phyloP scores from a whole-genome alignment of 2,113 vertebrate genomes.

The Entomyzon cyanotis region DNA sequence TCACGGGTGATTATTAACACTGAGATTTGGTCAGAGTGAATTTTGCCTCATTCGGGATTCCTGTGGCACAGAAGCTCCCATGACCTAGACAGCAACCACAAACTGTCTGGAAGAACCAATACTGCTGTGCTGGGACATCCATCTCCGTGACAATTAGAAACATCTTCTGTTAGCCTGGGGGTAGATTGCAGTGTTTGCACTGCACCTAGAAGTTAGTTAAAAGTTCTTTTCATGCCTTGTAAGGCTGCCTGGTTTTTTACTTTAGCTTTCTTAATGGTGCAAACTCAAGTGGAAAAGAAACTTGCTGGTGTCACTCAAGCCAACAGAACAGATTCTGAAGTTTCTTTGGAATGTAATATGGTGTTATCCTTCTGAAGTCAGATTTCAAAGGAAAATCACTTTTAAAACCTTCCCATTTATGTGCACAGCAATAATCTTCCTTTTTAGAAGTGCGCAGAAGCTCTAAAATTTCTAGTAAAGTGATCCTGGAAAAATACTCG shows the following conservation, averaged over 20 bases:
- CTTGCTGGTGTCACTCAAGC: not conserved
- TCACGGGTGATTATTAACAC: not conserved
- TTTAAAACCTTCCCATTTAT: conserved; percentile 22
- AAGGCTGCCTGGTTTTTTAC: not conserved
- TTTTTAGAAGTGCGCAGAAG: not conserved
- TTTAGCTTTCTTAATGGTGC: not conserved
- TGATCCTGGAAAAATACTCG: conserved; percentile 41
- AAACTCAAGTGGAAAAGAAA: not conserved
- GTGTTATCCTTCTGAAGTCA: not conserved
- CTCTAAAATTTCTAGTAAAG: conserved; percentile 9
- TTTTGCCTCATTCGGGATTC: not conserved
- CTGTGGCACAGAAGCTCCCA: not conserved
- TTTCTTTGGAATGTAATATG: not conserved
- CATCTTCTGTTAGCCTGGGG: not conserved
- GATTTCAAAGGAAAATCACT: conserved; percentile 20
- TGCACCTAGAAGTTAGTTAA: not conserved
- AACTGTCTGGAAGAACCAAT: not conserved
- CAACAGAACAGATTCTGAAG: not conserved
- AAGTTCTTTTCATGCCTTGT: not conserved
- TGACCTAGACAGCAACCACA: not conserved
- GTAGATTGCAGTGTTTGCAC: not conserved
- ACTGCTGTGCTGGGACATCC: not conserved
- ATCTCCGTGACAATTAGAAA: not conserved
- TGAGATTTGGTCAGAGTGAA: not conserved
- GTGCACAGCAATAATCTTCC: not conserved